These are phyloP conservation scores for Prionace glauca DNA, from an alignment of 2,797 vertebrate genomes.

Conservation along the genomic window DNA sequence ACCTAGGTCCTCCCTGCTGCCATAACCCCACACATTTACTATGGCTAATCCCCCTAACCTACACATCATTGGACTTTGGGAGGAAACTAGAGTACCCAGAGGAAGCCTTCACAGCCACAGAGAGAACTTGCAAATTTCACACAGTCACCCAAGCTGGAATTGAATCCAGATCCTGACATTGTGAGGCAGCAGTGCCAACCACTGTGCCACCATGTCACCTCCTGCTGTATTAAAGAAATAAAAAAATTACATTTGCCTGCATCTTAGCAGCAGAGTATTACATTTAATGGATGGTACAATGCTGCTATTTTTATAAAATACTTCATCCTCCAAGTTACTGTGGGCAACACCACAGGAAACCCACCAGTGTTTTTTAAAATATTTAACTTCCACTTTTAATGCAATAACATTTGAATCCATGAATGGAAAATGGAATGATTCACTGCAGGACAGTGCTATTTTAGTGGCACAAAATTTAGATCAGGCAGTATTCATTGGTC, in stretches of 20 bases:
- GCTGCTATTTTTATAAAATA: neutral
- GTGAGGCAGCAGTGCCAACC: too few species aligned
- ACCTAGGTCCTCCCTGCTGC: too few species aligned
- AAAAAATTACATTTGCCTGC: neutral
- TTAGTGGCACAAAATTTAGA: neutral
- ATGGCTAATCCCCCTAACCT: too few species aligned
- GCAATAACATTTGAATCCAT: neutral
- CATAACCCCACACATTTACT: too few species aligned
- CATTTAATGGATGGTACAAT: neutral
- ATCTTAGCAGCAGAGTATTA: neutral
- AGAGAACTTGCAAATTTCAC: too few species aligned
- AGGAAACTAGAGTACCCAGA: too few species aligned
- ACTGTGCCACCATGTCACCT: too few species aligned
- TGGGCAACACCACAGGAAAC: neutral
- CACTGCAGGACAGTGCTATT: neutral
- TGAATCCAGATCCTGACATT: too few species aligned
- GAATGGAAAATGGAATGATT: slow-evolving; percentile 14
- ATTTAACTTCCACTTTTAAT: slow-evolving; percentile 15
- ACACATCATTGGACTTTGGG: too few species aligned
- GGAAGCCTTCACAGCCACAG: too few species aligned
- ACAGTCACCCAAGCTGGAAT: too few species aligned
- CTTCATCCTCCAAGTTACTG: neutral
- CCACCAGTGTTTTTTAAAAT: neutral
- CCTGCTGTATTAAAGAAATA: neutral
- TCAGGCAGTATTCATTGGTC: neutral